These are phyloP conservation scores for Chelonus insularis DNA, from an alignment of 1,140 invertebrate species.

Conservation along the genomic window DNA sequence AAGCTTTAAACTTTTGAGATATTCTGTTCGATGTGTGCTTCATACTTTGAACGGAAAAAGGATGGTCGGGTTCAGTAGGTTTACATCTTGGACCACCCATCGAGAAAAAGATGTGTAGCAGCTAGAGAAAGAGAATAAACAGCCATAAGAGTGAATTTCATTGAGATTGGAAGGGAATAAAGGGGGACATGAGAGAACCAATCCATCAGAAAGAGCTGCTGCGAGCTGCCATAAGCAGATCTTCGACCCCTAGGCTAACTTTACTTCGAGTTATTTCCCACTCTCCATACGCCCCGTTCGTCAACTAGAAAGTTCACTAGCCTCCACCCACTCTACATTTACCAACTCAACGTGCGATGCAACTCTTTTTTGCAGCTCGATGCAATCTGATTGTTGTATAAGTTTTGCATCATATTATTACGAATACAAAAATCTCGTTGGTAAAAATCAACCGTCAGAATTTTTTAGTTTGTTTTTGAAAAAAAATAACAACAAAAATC, in stretches of 20 bases:
- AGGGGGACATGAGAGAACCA: conserved; percentile 47
- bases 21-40: conserved; percentile 1
- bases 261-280: conserved; percentile 26
- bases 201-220: conserved; percentile 52
- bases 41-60: conserved; percentile 2
- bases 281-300: conserved; percentile 33
- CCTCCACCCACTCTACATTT: background rate
- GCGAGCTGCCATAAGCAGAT: conserved; percentile 49
- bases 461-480: too few relatives aligned
- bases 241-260: conserved; percentile 35
- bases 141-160: conserved; percentile 27
- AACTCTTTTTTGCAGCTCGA: conserved; percentile 44
- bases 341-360: background rate
- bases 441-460: too few relatives aligned
- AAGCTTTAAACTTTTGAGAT: conserved; percentile 4
- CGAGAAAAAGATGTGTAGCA: background rate
- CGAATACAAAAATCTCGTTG: too few relatives aligned
- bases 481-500: too few relatives aligned
- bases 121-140: background rate
- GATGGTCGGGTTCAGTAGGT: background rate
- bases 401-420: too few relatives aligned
- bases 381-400: too few relatives aligned
- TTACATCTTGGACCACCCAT: background rate
- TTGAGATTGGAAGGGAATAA: conserved; percentile 34
- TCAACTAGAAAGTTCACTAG: conserved; percentile 35